Base-by-base conservation (phyloP, 1,140 invertebrate genomes). In the Drosophila bipectinata region DNA sequence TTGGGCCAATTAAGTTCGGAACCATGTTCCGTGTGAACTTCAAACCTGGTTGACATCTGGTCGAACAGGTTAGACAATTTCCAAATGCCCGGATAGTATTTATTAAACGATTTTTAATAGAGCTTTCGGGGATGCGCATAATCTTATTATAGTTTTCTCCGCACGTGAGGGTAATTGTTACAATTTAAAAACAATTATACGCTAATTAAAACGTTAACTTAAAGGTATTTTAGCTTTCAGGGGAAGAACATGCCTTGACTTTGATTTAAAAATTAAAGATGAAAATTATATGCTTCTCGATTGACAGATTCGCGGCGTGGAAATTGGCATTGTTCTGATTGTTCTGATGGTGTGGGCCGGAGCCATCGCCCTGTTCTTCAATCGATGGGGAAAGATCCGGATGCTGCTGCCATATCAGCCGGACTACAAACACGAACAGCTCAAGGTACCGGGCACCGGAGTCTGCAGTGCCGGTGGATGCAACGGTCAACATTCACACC, bases 351-450 rank as follows among this genome's bases (percentile, higher is more conserved):
- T 98, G 8, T 98, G 97, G 97, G 95, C 96, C 3, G 96, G 95
- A 0, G 97, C 97, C 8, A 97, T 98, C 81, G 96, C 95, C 0
- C 92, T 98, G 3, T 98, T 98, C 93, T 97, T 98, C 93, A 97
- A 97, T 90, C 94, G 96, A 34, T 98, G 97, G 97, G 97, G 97
- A 12, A 98, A 98, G 93, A 98, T 98, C 47, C 94, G 97, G 39
- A 98, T 98, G 97, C 93, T 98, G 61, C 93, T 98, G 72, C 97
- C 97, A 1, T 98, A 98, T 91, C 97, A 98, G 85, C 97, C 97
- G 5, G 97, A 97, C 77, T 97, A 97, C 91, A 97, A 97, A 88
- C 94, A 95, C 71, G 96, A 97, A 85, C 95, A 96, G 90, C 92
- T 96, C 3, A 96, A 97, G 93, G 95, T 96, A 32, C 95, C 96